Base-by-base conservation (phyloP, 1,140 invertebrate species). In the Campoletis sonorensis region DNA sequence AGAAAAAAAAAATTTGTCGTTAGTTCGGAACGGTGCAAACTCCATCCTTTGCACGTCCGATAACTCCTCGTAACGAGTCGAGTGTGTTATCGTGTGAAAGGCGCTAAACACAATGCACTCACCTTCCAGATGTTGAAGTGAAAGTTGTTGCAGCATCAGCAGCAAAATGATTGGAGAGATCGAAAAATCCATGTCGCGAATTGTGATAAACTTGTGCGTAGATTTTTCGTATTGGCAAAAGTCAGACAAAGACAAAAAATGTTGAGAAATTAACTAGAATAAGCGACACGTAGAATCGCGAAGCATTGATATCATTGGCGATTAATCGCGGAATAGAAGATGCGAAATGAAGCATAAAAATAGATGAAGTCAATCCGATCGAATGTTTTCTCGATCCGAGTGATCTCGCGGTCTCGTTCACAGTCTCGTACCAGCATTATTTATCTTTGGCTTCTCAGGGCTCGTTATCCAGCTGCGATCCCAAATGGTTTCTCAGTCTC, bases 81-180 rank as follows among this genome's bases (percentile, higher is more conserved):
- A 1, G 1, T 45, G 40, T 45, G 40, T 45, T 11, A 10, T 45
- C 8, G 1, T 45, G 1, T 45, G 40, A 45, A 45, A 1, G 40
- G 40, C 13, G 40, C 40, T 45, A 45, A 45, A 13, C 8, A 45
- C 8, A 45, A 37, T 27, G 16, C 15, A 37, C 68, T 71, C 33
- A 71, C 68, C 68, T 71, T 71, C 33, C 33, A 40, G 68, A 13
- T 33, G 33, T 4, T 18, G 18, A 5, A 71, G 33, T 13, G 40
- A 18, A 40, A 71, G 68, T 21, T 40, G 64, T 5, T 68, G 64
- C 3, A 68, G 68, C 68, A 71, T 16, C 68, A 71, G 68, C 33
- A 71, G 33, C 33, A 71, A 3, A 15, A 58, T n/a, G 15, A 58
- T n/a, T n/a, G 54, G 54, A n/a, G 68, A 71, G 21, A n/a, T 30